phyloP scores from a whole-genome alignment of 2,113 vertebrate genomes.

The Panurus biarmicus region DNA sequence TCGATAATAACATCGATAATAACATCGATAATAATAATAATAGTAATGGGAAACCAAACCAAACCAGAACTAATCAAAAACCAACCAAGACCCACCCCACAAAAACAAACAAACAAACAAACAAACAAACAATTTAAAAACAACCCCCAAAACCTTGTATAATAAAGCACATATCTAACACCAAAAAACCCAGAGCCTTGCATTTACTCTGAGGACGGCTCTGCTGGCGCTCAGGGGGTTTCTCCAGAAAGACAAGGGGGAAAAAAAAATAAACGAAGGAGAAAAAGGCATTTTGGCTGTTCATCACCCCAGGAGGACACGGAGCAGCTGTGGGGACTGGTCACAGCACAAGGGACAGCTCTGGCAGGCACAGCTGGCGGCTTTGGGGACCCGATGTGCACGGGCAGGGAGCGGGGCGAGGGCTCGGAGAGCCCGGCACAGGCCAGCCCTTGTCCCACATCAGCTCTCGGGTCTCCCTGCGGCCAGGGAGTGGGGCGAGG shows the following conservation, averaged over 20 bases:
- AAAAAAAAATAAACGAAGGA: neutral
- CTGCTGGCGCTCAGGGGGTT: neutral
- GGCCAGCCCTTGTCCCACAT: neutral
- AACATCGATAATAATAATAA: no score
- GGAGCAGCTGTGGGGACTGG: rapidly evolving
- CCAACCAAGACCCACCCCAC: neutral
- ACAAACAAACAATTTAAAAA: no score
- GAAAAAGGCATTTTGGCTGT: neutral
- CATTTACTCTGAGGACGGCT: neutral
- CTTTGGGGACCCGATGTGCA: neutral
- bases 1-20: no score
- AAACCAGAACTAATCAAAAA: neutral
- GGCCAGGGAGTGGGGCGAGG: no score
- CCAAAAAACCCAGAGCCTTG: neutral
- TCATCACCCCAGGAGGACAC: rapidly evolving
- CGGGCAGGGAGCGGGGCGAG: neutral
- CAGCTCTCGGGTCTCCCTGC: no score
- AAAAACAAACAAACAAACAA: neutral
- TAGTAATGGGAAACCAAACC: no score
- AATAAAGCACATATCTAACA: neutral
- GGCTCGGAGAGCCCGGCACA: neutral
- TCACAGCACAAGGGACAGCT: neutral
- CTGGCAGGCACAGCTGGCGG: rapidly evolving
- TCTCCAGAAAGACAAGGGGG: rapidly evolving
- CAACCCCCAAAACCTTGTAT: no score